Evolutionary conservation across 1,140 invertebrate species (phyloP).

Genomic region (Hyphantria cunea): DNA sequence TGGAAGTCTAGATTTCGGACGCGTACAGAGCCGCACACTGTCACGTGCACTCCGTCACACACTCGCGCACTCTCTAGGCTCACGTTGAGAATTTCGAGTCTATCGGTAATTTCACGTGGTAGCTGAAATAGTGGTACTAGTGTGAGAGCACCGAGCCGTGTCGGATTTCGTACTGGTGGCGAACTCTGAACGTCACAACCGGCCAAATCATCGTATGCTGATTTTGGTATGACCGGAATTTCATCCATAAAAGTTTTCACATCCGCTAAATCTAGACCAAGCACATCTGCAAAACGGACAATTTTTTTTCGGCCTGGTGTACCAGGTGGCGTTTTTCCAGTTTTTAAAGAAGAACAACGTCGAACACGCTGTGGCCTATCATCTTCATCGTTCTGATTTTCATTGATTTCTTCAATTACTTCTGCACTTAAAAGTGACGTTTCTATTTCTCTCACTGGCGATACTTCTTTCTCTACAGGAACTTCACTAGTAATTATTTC

Average conservation of each 20-base stretch:
- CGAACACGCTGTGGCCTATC: constrained; percentile 85
- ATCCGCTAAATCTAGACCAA: constrained; percentile 95
- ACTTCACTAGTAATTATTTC: constrained; percentile 64
- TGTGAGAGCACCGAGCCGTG: constrained; percentile 78
- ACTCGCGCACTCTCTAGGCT: constrained; percentile 93
- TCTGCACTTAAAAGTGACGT: constrained; percentile 54
- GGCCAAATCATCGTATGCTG: constrained; percentile 89
- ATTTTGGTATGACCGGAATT: constrained; percentile 93
- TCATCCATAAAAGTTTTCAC: constrained; percentile 95
- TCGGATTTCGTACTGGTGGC: constrained; percentile 56
- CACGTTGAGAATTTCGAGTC: constrained; percentile 90
- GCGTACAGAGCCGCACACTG: constrained; percentile 92
- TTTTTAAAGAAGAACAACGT: constrained; percentile 93
- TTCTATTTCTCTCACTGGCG: constrained; percentile 59
- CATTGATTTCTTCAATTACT: constrained; percentile 35
- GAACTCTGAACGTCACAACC: constrained; percentile 81
- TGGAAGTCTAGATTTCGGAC: constrained; percentile 96
- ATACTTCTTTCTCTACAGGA: constrained; percentile 54
- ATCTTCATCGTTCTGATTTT: constrained; percentile 67
- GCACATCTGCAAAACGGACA: constrained; percentile 96
- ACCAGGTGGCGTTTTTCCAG: constrained; percentile 94
- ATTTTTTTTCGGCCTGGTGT: constrained; percentile 96
- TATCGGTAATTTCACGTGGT: constrained; percentile 88
- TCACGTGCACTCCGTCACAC: constrained; percentile 86
- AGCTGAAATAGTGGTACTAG: constrained; percentile 91